Base-by-base conservation (phyloP, 2,113 vertebrate genomes). In the Hipposideros armiger region DNA sequence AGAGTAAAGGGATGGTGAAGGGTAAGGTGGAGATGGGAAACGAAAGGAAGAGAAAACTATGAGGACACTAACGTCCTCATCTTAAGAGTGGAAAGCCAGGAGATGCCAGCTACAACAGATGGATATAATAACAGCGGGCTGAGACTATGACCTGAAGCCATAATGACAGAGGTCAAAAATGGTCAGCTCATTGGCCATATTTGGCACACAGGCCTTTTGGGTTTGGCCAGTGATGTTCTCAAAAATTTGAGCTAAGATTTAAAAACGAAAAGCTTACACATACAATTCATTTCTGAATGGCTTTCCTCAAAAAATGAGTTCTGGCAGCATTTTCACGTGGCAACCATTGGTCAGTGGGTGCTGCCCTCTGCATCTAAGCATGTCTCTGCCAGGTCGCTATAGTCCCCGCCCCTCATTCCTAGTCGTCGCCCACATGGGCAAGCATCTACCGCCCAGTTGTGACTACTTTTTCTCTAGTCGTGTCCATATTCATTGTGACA, bases 191-290 rank as follows among this genome's bases (percentile, higher is more conserved):
- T 36, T 0, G 14, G n/a, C 66, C 67, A 16, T 15, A 67, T 73
- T 77, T 82, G 77, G 60, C 73, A 80, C 11, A 84, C 1, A 56
- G 64, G 52, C 17, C 70, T 91, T 94, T 94, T 62, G 52, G 78
- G 50, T 95, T 89, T 85, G 82, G 66, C 30, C 50, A 87, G n/a
- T 14, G 11, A 2, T 62, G 15, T 24, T 91, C 73, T 81, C 16
- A 81, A 76, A 94, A 87, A 17, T 36, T 76, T 70, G 42, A 88
- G 58, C n/a, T 30, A 78, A 80, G 30, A 72, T n/a, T 87, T 94
- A 74, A 42, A 81, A 66, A 69, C 84, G 32, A 47, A 69, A 82
- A 70, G 11, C 40, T 83, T 90, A 83, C 1, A 62, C 4, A 36
- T 20, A 45, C 8, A 58, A n/a, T 74, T 74, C 17, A 32, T 74